Conservation (phyloP, 2,113 vertebrate species). For the Anser cygnoides region DNA sequence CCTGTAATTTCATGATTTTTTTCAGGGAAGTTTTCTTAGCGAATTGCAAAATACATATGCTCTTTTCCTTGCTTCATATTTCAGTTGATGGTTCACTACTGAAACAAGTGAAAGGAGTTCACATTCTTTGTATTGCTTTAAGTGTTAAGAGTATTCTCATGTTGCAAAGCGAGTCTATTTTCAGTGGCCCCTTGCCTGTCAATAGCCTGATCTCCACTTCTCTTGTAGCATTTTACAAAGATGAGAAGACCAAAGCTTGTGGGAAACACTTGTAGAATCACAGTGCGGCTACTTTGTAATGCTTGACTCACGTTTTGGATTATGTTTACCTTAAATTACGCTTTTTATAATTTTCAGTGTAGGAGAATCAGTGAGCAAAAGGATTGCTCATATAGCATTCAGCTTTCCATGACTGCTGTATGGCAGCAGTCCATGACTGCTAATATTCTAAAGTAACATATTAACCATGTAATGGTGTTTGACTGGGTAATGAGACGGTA, state of each 20-base stretch:
- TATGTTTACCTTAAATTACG: not conserved
- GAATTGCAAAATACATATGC: accelerated
- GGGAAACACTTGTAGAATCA: not conserved
- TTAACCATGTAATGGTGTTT: not conserved
- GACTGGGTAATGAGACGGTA: not conserved
- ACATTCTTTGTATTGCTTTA: not conserved
- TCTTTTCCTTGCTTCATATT: not conserved
- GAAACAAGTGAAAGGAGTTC: not conserved
- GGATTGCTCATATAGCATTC: not conserved
- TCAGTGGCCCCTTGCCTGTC: not conserved
- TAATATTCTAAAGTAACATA: not conserved
- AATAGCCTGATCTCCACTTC: not conserved
- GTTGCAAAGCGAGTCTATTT: not conserved
- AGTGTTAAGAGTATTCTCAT: not conserved
- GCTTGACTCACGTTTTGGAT: not conserved
- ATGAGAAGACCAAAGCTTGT: not conserved
- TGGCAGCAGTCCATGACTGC: not conserved
- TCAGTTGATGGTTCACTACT: not conserved
- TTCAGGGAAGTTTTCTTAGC: not conserved
- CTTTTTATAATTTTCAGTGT: not conserved
- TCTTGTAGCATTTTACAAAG: not conserved
- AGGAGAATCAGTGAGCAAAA: not conserved
- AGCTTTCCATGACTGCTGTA: not conserved
- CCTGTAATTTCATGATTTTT: not conserved
- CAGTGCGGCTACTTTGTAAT: not conserved